Evolutionary conservation across 1,140 invertebrate genomes (phyloP).

Genomic region (Temnothorax curvispinosus): DNA sequence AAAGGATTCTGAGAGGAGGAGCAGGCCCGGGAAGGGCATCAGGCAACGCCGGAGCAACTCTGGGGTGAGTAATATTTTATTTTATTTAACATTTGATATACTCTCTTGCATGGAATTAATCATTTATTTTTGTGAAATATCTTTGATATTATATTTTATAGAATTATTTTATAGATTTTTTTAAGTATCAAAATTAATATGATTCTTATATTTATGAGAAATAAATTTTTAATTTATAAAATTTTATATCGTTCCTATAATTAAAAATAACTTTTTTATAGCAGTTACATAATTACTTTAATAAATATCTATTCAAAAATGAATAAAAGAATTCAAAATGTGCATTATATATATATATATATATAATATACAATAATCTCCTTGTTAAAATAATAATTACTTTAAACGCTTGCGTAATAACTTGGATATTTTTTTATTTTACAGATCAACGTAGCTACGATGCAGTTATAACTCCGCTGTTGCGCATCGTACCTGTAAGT

Average conservation of each 20-base stretch:
- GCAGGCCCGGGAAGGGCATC: neutral
- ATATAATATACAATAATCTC: neutral
- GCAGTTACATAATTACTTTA: neutral
- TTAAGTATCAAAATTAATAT: neutral
- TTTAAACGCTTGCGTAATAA: neutral
- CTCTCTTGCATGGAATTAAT: neutral
- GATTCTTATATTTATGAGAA: neutral
- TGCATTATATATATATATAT: no score
- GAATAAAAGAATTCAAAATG: neutral
- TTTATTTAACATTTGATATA: neutral
- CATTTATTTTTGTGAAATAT: neutral
- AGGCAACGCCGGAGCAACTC: neutral
- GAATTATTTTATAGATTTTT: neutral
- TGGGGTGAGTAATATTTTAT: neutral
- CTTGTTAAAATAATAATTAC: neutral
- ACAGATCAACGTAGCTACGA: neutral
- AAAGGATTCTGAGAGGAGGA: neutral
- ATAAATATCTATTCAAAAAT: neutral
- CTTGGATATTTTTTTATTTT: neutral
- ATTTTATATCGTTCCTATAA: neutral
- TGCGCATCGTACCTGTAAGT: neutral
- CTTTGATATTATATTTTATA: neutral
- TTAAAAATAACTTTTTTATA: neutral
- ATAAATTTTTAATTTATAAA: no score
- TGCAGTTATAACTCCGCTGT: no score